Base-by-base conservation (phyloP, 1,140 invertebrate genomes). In the Anastatus disparis region DNA sequence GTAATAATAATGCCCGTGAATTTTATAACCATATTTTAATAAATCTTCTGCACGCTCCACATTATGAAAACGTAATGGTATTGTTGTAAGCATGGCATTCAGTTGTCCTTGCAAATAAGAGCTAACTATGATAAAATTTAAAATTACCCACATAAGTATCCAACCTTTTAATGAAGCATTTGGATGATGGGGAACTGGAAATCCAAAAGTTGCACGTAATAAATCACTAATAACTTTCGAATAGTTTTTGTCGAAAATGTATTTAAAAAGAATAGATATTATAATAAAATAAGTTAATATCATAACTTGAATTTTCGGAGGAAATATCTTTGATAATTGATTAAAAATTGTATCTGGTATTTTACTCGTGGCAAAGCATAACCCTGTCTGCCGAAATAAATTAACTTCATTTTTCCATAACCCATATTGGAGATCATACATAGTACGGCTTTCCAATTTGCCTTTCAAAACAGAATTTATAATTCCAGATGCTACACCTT, bases 391-490 rank as follows among this genome's bases (percentile, higher is more conserved):
- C 2, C n/a, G 2, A 9, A 10, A 20, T 35, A 55, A 35, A 35
- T 55, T 55, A 7, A 55, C 1, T 35, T 55, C 53, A n/a, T 55
- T 17, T 20, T 55, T 55, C 53, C 53, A 55, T 35, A 55, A 17
- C 1, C 26, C 53, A 4, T 29, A 29, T 9, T 55, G 29, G 35
- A 55, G 22, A 15, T 55, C 53, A 10, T 55, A 15, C 22, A 35
- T 55, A n/a, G 17, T 17, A 6, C 29, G 27, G 22, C n/a, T 9
- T 35, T 55, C 29, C 2, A 20, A 55, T 20, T 55, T 55, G 12
- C 53, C 53, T 17, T 3, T 15, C 6, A 55, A 35, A 55, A 55
- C 53, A 35, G 31, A n/a, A 10, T 1, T 3, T 20, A 17, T 55
- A 7, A 29, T 29, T 31, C 29, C 17, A 55, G n/a, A n/a, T n/a